These are phyloP conservation scores for Microplitis mediator DNA, from an alignment of 1,140 invertebrate species.

Conservation along the genomic window DNA sequence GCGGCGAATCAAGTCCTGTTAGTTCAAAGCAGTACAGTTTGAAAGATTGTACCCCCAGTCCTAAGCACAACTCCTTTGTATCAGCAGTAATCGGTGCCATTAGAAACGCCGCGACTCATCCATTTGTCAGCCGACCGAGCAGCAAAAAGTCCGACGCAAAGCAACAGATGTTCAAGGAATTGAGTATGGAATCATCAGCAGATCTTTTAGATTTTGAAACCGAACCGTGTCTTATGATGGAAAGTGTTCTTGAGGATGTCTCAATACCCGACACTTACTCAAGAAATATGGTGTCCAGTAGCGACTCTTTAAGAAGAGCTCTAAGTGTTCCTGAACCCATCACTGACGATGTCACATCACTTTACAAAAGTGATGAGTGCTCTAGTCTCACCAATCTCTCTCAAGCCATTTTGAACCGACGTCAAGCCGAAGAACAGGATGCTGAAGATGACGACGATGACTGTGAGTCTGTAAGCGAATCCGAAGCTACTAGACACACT, in stretches of 20 bases:
- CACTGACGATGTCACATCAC: slow-evolving; percentile 44
- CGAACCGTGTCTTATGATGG: slow-evolving; percentile 79
- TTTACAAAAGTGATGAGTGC: slow-evolving; percentile 46
- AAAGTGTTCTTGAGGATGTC: slow-evolving; percentile 73
- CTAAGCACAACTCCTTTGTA: slow-evolving; percentile 70
- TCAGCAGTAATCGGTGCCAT: slow-evolving; percentile 73
- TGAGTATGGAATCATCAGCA: slow-evolving; percentile 64
- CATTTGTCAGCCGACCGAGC: slow-evolving; percentile 52
- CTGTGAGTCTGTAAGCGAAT: slow-evolving; percentile 55
- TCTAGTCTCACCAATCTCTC: slow-evolving; percentile 57
- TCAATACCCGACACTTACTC: slow-evolving; percentile 69
- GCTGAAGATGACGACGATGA: slow-evolving; percentile 58
- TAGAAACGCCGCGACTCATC: slow-evolving; percentile 66
- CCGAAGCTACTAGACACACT: slow-evolving; percentile 45
- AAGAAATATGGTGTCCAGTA: slow-evolving; percentile 72
- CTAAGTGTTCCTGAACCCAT: slow-evolving; percentile 54
- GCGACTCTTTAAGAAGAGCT: slow-evolving; percentile 56
- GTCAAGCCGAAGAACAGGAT: slow-evolving; percentile 48
- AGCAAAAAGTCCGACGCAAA: slow-evolving; percentile 46
- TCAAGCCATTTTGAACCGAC: slow-evolving; percentile 56
- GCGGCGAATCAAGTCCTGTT: slow-evolving; percentile 67
- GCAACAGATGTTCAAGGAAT: slow-evolving; percentile 51
- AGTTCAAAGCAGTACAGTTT: slow-evolving; percentile 57
- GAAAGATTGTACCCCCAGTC: slow-evolving; percentile 65
- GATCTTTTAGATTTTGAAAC: slow-evolving; percentile 79